These are phyloP conservation scores for Catocala nupta DNA, from an alignment of 2,888 invertebrate species.

Conservation along the genomic window DNA sequence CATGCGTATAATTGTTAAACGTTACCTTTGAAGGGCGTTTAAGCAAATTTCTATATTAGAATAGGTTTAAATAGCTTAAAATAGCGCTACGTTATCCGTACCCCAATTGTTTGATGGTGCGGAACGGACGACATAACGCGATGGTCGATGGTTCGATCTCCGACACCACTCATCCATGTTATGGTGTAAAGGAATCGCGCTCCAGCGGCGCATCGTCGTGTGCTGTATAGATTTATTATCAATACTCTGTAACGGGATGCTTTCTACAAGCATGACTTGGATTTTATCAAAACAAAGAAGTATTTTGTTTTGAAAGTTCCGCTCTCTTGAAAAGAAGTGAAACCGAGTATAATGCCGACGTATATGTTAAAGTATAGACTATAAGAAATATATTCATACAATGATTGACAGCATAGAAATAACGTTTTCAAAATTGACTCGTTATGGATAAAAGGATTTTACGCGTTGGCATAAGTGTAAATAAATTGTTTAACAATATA, in stretches of 20 bases:
- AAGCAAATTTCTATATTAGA: slow-evolving; percentile 43
- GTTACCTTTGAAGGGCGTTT: slow-evolving; percentile 48
- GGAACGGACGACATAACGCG: slow-evolving; percentile 42
- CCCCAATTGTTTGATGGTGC: slow-evolving; percentile 54
- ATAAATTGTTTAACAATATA: no score
- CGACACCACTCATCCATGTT: slow-evolving; percentile 20
- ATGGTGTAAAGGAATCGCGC: slow-evolving; percentile 12
- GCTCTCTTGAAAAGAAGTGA: slow-evolving; percentile 43
- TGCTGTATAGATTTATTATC: slow-evolving; percentile 2
- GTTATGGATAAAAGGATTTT: no score
- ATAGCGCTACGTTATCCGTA: slow-evolving; percentile 50
- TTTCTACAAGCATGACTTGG: slow-evolving; percentile 47
- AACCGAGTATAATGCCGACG: slow-evolving; percentile 28
- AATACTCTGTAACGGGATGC: slow-evolving; percentile 15
- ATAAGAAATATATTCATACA: not conserved
- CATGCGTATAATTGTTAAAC: slow-evolving; percentile 43
- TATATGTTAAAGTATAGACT: not conserved
- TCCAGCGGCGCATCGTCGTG: slow-evolving; percentile 12
- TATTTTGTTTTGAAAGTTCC: slow-evolving; percentile 39
- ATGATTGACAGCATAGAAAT: no score
- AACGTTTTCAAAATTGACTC: no score
- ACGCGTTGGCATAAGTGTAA: no score
- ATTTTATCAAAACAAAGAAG: slow-evolving; percentile 43
- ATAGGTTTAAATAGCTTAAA: slow-evolving; percentile 39
- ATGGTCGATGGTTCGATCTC: slow-evolving; percentile 24